Evolutionary conservation across 1,140 invertebrate species (phyloP), one percentile per base, ranked within the genome.

Genomic region (Drosophila pandora): DNA sequence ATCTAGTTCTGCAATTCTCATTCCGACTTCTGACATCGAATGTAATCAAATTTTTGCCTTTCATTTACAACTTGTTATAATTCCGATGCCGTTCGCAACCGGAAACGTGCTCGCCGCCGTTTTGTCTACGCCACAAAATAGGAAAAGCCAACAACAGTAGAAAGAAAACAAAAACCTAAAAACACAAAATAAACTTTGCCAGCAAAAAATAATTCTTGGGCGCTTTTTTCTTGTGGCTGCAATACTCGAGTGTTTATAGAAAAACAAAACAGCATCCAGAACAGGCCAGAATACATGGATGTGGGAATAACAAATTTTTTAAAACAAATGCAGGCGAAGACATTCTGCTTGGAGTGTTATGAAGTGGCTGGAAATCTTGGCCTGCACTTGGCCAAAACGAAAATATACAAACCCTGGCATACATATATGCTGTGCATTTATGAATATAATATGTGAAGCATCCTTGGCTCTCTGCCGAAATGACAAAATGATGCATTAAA

Each of bases 401-500:
- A 57, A 57, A 32, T 28, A 30, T 63, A 30, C 25, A 8, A 22
- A 47, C 34, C 5, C 25, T 13, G 1, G 8, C 5, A 9, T 60
- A 17, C 17, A 48, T 70, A 39, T 54, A 49, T 43, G 17, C 17
- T 54, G 48, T 75, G 32, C 53, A 65, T 75, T 55, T 74, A 43
- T 74, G 59, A 57, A 69, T 69, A 39, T 69, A 69, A 69, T 67
- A 45, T 65, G 63, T 67, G 63, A 28, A 48, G 61, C 43, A 69
- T 49, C 52, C 67, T 76, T 82, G 81, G 82, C 78, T 68, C 37
- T 32, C 65, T 87, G 82, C 73, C 81, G 67, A 85, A 75, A 61
- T 60, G 52, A 81, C 60, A 81, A 74, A 74, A 74, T 81, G 52
- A 77, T 85, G 82, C 82, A 85, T 87, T 81, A 67, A 81, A 77